Evolutionary conservation across 2,113 vertebrate species (phyloP).

Genomic region (Neopipo cinnamomea): DNA sequence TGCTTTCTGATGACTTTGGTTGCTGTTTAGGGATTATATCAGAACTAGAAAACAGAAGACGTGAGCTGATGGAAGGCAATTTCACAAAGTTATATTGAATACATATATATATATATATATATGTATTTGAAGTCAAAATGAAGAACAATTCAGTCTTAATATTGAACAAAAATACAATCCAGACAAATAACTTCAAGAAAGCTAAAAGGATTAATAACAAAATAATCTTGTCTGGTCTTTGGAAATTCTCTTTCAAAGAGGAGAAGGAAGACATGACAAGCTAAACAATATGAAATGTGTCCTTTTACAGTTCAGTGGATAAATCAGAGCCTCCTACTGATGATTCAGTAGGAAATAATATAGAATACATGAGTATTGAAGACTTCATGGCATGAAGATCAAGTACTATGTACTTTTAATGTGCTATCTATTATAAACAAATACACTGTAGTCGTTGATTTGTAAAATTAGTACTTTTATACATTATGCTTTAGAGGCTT

Average conservation of each 20-base stretch:
- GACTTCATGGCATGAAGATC: background rate
- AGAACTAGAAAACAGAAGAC: background rate
- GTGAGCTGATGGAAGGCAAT: background rate
- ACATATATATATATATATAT: background rate
- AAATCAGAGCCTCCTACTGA: background rate
- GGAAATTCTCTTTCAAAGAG: background rate
- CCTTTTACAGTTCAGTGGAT: background rate
- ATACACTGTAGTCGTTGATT: no score
- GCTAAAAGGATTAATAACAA: background rate
- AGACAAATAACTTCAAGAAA: background rate
- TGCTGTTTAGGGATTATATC: background rate
- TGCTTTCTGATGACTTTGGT: background rate
- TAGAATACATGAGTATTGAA: background rate
- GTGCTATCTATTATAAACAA: background rate
- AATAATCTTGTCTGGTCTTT: background rate
- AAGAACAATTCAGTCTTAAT: background rate
- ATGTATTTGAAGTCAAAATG: background rate
- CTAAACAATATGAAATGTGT: background rate
- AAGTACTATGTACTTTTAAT: background rate
- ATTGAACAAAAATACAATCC: background rate
- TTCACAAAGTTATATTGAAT: background rate
- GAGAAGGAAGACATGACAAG: background rate
- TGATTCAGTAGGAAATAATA: background rate
- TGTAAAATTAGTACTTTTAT: no score
- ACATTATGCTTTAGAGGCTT: no score